These are phyloP conservation scores for Melieria crassipennis DNA, from an alignment of 2,888 invertebrate genomes.

Conservation along the genomic window DNA sequence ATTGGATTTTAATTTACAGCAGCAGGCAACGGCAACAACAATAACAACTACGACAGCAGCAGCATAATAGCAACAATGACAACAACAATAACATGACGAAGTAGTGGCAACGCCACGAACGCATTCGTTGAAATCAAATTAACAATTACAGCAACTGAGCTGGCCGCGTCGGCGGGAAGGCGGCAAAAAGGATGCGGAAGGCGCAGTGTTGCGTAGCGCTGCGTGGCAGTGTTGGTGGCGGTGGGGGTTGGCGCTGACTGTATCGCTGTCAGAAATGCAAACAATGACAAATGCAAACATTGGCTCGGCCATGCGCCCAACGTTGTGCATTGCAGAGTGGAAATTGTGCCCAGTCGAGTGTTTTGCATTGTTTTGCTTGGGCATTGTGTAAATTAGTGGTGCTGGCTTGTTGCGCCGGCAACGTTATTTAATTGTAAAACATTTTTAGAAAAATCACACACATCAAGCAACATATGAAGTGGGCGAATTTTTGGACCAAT, in stretches of 20 bases:
- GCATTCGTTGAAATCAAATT: slow-evolving; percentile 21
- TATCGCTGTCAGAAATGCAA: slow-evolving; percentile 23
- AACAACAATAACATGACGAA: background rate
- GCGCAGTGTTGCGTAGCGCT: slow-evolving; percentile 20
- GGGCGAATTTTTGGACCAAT: too few relatives aligned
- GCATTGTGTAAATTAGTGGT: too few relatives aligned
- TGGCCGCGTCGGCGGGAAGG: background rate
- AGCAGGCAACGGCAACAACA: slow-evolving; percentile 7
- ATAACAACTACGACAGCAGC: background rate
- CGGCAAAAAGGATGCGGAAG: background rate
- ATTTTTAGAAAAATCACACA: slow-evolving; percentile 8
- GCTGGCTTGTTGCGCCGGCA: background rate
- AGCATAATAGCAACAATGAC: background rate
- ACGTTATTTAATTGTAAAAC: slow-evolving; percentile 22
- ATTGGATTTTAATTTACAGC: slow-evolving; percentile 22
- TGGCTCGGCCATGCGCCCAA: background rate
- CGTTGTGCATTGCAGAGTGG: too few relatives aligned
- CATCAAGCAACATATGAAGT: too few relatives aligned
- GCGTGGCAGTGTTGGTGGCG: background rate
- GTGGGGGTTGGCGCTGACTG: too few relatives aligned
- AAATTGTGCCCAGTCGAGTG: background rate
- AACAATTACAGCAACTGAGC: slow-evolving; percentile 19
- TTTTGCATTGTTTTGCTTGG: too few relatives aligned
- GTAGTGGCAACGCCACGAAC: background rate
- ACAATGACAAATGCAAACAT: slow-evolving; percentile 24